Percentiles rank a stretch among this genome's conserved stretches.
These are phyloP conservation scores for Achroia grisella DNA, from an alignment of 1,140 invertebrate species.

Conservation along the genomic window DNA sequence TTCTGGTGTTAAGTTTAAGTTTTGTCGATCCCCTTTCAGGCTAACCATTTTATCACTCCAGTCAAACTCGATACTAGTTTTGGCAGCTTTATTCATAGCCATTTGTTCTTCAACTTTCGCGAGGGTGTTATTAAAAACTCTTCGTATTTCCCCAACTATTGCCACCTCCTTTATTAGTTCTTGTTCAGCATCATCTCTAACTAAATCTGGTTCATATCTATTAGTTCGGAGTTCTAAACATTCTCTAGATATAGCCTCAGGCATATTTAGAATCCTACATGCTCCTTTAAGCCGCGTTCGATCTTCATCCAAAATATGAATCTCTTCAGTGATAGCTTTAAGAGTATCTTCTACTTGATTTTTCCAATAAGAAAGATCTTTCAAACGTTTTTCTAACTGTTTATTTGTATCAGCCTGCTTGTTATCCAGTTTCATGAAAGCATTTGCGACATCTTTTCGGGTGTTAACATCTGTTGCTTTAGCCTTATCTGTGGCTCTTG, in stretches of 20 bases:
- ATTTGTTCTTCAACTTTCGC: slow-evolving; percentile 84
- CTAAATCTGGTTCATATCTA: slow-evolving; percentile 86
- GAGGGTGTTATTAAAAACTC: slow-evolving; percentile 75
- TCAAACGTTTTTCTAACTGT: slow-evolving; percentile 74
- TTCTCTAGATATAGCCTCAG: slow-evolving; percentile 80
- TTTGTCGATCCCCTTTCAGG: slow-evolving; percentile 80
- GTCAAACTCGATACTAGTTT: slow-evolving; percentile 85
- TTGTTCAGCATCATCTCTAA: slow-evolving; percentile 87
- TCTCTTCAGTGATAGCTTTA: slow-evolving; percentile 78
- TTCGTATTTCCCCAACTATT: slow-evolving; percentile 79
- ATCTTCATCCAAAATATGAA: slow-evolving; percentile 77
- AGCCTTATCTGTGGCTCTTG: slow-evolving; percentile 44
- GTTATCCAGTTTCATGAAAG: slow-evolving; percentile 75
- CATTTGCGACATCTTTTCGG: slow-evolving; percentile 43
- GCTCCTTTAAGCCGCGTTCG: slow-evolving; percentile 77
- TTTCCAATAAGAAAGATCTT: slow-evolving; percentile 79
- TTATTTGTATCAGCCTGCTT: slow-evolving; percentile 77
- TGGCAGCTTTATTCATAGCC: slow-evolving; percentile 82
- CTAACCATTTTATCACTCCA: slow-evolving; percentile 91
- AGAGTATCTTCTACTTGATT: slow-evolving; percentile 77
- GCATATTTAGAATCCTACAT: slow-evolving; percentile 76
- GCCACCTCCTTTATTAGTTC: slow-evolving; percentile 84
- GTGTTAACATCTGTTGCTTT: slow-evolving; percentile 29
- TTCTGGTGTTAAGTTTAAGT: slow-evolving; percentile 75
- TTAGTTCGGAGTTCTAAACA: slow-evolving; percentile 83